A percentile compares a stretch with the other conserved stretches of the same genome.
These are phyloP conservation scores for Neodiprion virginianus DNA, from an alignment of 1,140 invertebrate species.

Conservation along the genomic window DNA sequence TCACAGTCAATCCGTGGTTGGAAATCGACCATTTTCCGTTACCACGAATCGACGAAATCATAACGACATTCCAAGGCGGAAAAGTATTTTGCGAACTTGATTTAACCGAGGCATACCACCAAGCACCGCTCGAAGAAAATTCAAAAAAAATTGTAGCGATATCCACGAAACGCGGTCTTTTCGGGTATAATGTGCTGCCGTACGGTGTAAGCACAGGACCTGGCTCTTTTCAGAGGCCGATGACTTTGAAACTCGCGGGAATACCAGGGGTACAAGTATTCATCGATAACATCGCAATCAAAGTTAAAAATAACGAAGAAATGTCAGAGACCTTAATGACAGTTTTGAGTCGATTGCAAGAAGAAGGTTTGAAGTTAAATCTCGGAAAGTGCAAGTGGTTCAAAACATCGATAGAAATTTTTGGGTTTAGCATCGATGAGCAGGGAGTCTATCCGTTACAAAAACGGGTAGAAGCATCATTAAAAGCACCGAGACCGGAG, in stretches of 20 bases:
- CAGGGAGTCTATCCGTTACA: constrained; percentile 43
- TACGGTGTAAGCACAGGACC: constrained; percentile 37
- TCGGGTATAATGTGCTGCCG: constrained; percentile 30
- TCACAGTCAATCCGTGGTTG: constrained; percentile 37
- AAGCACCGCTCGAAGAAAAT: constrained; percentile 29
- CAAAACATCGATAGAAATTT: constrained; percentile 38
- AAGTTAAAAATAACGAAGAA: constrained; percentile 21
- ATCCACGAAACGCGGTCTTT: constrained; percentile 29
- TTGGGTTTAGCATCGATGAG: constrained; percentile 45
- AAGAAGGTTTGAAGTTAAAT: constrained; percentile 42
- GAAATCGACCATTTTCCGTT: constrained; percentile 35
- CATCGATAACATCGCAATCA: constrained; percentile 31
- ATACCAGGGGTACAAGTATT: constrained; percentile 23
- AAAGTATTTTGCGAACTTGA: constrained; percentile 36
- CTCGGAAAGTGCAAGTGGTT: constrained; percentile 49
- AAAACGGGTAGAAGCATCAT: constrained; percentile 51
- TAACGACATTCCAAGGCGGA: constrained; percentile 32
- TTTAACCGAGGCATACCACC: constrained; percentile 34
- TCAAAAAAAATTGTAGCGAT: constrained; percentile 30
- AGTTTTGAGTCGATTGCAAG: constrained; percentile 33
- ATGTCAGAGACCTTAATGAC: constrained; percentile 16
- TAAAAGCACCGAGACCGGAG: constrained; percentile 39
- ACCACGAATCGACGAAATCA: constrained; percentile 35
- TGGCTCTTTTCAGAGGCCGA: constrained; percentile 39
- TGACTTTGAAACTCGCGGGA: constrained; percentile 26